A percentile compares a stretch with the other conserved stretches of the same genome.
phyloP scores from a whole-genome alignment of 2,797 vertebrate genomes.

The Bradypodion ventrale region DNA sequence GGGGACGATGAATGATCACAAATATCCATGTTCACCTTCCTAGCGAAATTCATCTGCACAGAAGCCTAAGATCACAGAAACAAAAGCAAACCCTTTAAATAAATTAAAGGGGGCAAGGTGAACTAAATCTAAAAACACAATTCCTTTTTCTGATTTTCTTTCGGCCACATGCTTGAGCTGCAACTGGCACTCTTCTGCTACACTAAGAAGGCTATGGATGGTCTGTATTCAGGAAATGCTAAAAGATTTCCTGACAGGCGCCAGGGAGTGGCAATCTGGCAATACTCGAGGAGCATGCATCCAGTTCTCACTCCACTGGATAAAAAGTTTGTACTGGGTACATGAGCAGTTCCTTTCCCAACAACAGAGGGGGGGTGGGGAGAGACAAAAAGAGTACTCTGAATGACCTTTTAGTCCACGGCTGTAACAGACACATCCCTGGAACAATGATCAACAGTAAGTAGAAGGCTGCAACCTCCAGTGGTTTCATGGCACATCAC shows the following conservation, averaged over 20 bases:
- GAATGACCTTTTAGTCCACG: slow-evolving; percentile 53
- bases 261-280: slow-evolving; percentile 39
- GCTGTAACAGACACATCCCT: slow-evolving; percentile 31
- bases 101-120: slow-evolving; percentile 41
- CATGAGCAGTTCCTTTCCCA: slow-evolving; percentile 41
- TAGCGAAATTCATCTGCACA: slow-evolving; percentile 47
- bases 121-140: slow-evolving; percentile 44
- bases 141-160: slow-evolving; percentile 22
- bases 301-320: slow-evolving; percentile 47
- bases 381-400: slow-evolving; percentile 34
- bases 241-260: slow-evolving; percentile 57
- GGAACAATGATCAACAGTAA: slow-evolving; percentile 54
- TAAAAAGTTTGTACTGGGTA: slow-evolving; percentile 60
- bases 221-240: slow-evolving; percentile 34
- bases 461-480: slow-evolving; percentile 29
- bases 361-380: slow-evolving; percentile 35
- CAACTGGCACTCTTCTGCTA: slow-evolving; percentile 2
- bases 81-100: slow-evolving; percentile 30
- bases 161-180: background rate
- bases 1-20: slow-evolving; percentile 56
- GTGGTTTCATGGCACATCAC: slow-evolving; percentile 40
- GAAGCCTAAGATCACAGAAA: slow-evolving; percentile 46
- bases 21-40: slow-evolving; percentile 35
- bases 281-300: slow-evolving; percentile 56
- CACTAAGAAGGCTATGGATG: background rate